Evolutionary conservation across 2,888 invertebrate genomes (phyloP), one percentile per base, ranked within the genome.

Genomic region (Papilio elwesi): DNA sequence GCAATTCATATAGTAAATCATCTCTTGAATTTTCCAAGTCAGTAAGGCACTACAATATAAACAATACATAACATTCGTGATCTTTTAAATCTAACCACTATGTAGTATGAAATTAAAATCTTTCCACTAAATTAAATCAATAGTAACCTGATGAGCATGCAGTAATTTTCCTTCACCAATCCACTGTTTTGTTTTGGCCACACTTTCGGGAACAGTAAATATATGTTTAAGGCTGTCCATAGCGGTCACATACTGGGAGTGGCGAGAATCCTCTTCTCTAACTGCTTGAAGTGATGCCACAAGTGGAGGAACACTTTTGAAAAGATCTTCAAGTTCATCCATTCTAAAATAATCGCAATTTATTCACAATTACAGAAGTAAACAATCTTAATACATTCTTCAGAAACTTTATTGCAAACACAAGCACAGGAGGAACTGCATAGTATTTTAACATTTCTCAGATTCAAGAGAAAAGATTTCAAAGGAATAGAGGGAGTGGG

Each of bases 201-300:
- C 98, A 90, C 98, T 98, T 82, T 98, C 98, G 11, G 98, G 99
- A 0, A 99, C 98, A 62, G 98, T 99, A 83, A 99, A 99, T 76
- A 99, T 99, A 84, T 99, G 99, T 87, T 99, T 99, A 47, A 99
- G 94, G 86, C 99, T 99, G 85, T 99, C 99, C 95, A 98, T 98
- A 0, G 99, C 99, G 0, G 99, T 99, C 1, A 98, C 98, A 90
- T 99, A 98, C 86, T 99, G 99, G 0, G 99, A 99, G 89, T 99
- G 98, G 26, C 97, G 96, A 79, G 97, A 97, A 85, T 99, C 99
- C 88, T 99, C 99, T 77, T 98, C 97, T 43, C 98, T 95, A 0
- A 99, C 97, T 62, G 96, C 96, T 84, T 97, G 97, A 48, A 99
- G 91, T 55, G 97, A 96, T 49, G 96, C 96, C 74, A 96, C 97